phyloP scores from a whole-genome alignment of 2,797 vertebrate species.

The Betta splendens region DNA sequence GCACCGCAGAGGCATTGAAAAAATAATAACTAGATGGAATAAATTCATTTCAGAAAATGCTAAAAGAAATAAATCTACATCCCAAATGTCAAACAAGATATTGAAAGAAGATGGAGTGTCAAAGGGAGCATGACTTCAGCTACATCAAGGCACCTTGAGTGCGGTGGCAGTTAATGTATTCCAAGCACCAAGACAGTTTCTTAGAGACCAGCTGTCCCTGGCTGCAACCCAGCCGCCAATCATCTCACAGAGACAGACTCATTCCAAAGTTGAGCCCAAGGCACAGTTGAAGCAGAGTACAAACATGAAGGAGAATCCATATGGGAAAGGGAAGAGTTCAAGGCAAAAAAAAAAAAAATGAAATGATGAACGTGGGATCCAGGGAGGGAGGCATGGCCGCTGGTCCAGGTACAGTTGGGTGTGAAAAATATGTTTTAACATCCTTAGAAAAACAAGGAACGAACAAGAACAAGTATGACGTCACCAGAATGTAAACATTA shows the following conservation, averaged over 20 bases:
- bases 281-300: slow-evolving; percentile 66
- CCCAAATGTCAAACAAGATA: slow-evolving; percentile 71
- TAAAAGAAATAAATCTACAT: slow-evolving; percentile 65
- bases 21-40: slow-evolving; percentile 52
- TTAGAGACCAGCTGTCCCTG: slow-evolving; percentile 63
- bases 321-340: slow-evolving; percentile 47
- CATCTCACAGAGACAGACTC: slow-evolving; percentile 55
- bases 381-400: slow-evolving; percentile 50
- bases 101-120: slow-evolving; percentile 61
- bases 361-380: slow-evolving; percentile 51
- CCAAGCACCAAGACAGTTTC: slow-evolving; percentile 56
- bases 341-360: slow-evolving; percentile 14
- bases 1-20: slow-evolving; percentile 19
- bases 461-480: slow-evolving; percentile 51
- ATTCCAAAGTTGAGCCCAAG: slow-evolving; percentile 66
- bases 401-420: slow-evolving; percentile 50
- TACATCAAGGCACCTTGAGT: slow-evolving; percentile 63
- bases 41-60: slow-evolving; percentile 55
- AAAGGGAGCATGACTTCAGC: slow-evolving; percentile 57
- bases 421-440: slow-evolving; percentile 63
- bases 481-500: slow-evolving; percentile 14
- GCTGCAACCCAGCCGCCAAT: slow-evolving; percentile 64
- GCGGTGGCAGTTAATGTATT: slow-evolving; percentile 58
- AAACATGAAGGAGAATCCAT: slow-evolving; percentile 63
- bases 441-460: slow-evolving; percentile 49